phyloP scores from a whole-genome alignment of 1,140 invertebrate species.

The Drosophila virilis region DNA sequence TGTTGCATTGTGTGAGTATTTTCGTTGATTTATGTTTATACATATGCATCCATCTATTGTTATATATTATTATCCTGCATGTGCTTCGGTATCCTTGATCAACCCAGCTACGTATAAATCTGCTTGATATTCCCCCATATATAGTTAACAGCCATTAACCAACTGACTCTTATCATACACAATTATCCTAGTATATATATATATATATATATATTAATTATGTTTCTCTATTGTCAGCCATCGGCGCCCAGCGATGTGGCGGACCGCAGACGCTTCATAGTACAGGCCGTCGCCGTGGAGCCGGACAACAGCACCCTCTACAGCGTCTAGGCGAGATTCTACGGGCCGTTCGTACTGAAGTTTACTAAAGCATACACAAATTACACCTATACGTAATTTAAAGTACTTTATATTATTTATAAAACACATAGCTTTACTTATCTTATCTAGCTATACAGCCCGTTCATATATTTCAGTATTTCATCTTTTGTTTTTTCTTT shows the following conservation, averaged over 20 bases:
- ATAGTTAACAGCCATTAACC: constrained; percentile 30
- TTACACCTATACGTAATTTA: constrained; percentile 1
- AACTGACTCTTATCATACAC: neutral
- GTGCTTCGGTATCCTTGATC: constrained; percentile 18
- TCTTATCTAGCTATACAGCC: neutral
- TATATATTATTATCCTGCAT: constrained; percentile 27
- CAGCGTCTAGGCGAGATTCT: constrained; percentile 38
- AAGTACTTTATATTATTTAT: constrained; percentile 31
- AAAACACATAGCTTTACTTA: constrained; percentile 35
- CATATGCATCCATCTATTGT: neutral
- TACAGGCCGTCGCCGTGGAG: constrained; percentile 75
- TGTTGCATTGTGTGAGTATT: constrained; percentile 79
- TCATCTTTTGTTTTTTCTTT: neutral
- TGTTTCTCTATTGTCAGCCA: constrained; percentile 33
- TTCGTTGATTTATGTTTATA: constrained; percentile 36
- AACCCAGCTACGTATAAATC: neutral
- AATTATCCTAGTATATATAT: neutral
- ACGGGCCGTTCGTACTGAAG: constrained; percentile 5
- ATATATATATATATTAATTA: neutral
- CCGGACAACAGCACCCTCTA: constrained; percentile 77
- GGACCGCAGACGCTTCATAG: constrained; percentile 78
- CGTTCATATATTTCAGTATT: constrained; percentile 15
- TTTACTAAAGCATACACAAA: constrained; percentile 10
- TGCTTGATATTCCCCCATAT: neutral
- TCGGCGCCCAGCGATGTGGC: constrained; percentile 38